Base-by-base conservation (phyloP, 2,113 vertebrate species). In the Atherinomorus stipes region DNA sequence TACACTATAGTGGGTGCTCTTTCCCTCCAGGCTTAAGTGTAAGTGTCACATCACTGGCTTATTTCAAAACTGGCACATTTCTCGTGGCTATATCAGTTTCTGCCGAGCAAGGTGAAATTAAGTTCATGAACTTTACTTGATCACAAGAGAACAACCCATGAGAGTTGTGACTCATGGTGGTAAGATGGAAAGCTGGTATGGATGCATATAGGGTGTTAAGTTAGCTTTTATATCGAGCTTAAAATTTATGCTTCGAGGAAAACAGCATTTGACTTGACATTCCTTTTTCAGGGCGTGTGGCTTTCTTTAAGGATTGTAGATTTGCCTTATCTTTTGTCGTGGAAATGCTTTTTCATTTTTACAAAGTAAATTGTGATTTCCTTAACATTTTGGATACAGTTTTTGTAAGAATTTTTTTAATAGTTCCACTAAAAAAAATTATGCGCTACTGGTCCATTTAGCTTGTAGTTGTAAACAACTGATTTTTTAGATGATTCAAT, bases 111-210 rank as follows among this genome's bases (percentile, higher is more conserved):
- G 84, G 85, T 89, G 89, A 88, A 90, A 76, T 85, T 53, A 70
- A 87, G 88, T 88, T 87, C 82, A 83, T 89, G 79, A 86, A 79
- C 84, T 79, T 78, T 4, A 68, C 51, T 80, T 71, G 63, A 83
- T 83, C 73, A 54, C 65, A 47, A 34, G 31, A 44, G 26, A 75
- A 57, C 11, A 58, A 50, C 62, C 51, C 51, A 53, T 68, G 74
- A 71, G 59, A 82, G 69, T 51, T 71, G 45, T 76, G 81, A 74
- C 45, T 85, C 74, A 62, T 70, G 42, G 31, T 76, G 57, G n/a
- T n/a, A 18, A 78, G 42, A 69, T n/a, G 0, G 42, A 71, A 69
- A 65, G 18, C n/a, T 2, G 2, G 52, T 42, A 59, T 67, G 37
- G 47, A 59, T 56, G 22, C 4, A 50, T 69, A 40, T 12, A 37